Evolutionary conservation across 2,113 vertebrate genomes (phyloP).

Genomic region (Macheiramphus alcinus): DNA sequence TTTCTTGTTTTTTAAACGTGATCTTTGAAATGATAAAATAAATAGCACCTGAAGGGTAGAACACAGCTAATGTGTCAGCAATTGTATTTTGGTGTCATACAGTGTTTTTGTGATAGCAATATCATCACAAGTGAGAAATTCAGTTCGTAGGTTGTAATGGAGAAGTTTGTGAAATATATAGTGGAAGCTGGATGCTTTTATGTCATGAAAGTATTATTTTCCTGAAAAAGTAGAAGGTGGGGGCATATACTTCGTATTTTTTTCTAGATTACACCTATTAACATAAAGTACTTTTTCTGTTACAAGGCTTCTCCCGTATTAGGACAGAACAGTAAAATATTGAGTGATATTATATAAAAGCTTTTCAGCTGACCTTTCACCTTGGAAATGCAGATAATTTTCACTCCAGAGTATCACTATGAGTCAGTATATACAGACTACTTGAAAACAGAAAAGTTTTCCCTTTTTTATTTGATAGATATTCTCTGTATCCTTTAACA

Average conservation of each 20-base stretch:
- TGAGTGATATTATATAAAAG: neutral
- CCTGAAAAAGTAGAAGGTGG: neutral
- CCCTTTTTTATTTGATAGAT: neutral
- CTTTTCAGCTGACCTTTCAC: neutral
- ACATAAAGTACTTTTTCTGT: neutral
- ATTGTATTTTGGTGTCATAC: neutral
- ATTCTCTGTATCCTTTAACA: neutral
- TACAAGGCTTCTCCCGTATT: neutral
- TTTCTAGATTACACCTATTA: neutral
- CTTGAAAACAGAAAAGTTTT: neutral
- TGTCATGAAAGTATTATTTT: neutral
- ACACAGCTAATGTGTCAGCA: neutral
- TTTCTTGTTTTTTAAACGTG: neutral
- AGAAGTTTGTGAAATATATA: neutral
- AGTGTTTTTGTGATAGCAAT: neutral
- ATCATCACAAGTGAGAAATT: neutral
- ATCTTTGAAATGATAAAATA: neutral
- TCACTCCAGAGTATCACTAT: neutral
- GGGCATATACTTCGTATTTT: neutral
- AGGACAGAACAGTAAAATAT: neutral
- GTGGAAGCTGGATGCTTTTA: neutral
- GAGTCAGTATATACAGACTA: neutral
- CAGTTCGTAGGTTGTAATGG: rapidly evolving
- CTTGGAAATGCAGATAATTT: neutral
- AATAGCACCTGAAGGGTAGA: neutral